These are phyloP conservation scores for Tragelaphus strepsiceros DNA, from an alignment of 2,113 vertebrate species.

Conservation along the genomic window DNA sequence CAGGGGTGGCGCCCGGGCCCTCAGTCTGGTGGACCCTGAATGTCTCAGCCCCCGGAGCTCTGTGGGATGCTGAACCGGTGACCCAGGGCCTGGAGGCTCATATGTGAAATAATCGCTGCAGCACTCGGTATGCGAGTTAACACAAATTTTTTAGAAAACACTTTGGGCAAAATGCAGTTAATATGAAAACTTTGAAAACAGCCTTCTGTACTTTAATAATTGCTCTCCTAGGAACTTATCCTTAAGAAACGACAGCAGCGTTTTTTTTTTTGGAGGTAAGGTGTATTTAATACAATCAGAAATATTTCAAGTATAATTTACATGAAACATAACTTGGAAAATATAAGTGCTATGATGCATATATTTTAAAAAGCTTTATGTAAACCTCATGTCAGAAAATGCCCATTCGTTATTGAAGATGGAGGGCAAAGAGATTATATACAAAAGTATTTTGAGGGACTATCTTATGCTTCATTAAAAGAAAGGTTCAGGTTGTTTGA, in stretches of 20 bases:
- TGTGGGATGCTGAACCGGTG: not conserved
- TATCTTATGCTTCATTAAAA: not conserved
- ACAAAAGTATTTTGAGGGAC: not conserved
- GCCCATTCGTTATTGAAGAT: not conserved
- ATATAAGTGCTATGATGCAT: not conserved
- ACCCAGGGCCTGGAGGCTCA: not conserved
- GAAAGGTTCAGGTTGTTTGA: not conserved
- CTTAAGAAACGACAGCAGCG: not conserved
- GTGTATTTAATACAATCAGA: not conserved
- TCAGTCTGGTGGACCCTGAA: not conserved
- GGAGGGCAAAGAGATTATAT: not conserved
- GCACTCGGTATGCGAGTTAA: not conserved
- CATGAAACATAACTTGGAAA: constrained; percentile 12
- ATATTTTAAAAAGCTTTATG: constrained; percentile 10
- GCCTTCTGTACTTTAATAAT: not conserved
- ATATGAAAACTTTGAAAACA: not conserved
- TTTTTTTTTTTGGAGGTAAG: not conserved
- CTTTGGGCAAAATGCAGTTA: not conserved
- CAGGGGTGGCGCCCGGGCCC: not conserved
- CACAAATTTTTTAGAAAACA: not conserved
- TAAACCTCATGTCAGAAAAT: not conserved
- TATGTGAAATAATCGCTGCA: rapidly evolving
- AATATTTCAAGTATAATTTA: constrained; percentile 21
- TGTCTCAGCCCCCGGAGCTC: rapidly evolving
- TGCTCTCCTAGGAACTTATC: not conserved